phyloP scores from a whole-genome alignment of 2,888 invertebrate species.

The Hirtodrosophila cameraria region DNA sequence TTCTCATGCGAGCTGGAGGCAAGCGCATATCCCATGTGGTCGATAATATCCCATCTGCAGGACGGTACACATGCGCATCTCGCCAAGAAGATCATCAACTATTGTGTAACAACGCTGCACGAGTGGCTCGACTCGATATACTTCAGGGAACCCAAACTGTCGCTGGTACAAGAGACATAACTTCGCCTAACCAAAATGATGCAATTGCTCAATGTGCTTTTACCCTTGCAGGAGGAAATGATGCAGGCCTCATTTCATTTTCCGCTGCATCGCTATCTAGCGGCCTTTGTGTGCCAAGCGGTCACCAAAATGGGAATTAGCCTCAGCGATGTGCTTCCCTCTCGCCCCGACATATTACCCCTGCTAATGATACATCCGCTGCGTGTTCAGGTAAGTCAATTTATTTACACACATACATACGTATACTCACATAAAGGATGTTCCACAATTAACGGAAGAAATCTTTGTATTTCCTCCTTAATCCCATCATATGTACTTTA shows the following conservation, averaged over 20 bases:
- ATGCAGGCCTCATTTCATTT: conserved; percentile 97
- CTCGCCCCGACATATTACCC: conserved; percentile 90
- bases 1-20: conserved; percentile 99
- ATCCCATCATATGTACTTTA: no score
- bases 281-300: conserved; percentile 93
- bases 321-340: conserved; percentile 91
- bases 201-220: not conserved
- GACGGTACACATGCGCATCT: conserved; percentile 89
- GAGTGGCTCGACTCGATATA: conserved; percentile 95
- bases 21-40: conserved; percentile 99
- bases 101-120: conserved; percentile 91
- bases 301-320: conserved; percentile 91
- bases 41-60: conserved; percentile 93
- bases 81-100: conserved; percentile 90
- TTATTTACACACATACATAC: not conserved
- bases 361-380: conserved; percentile 95
- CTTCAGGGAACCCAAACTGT: conserved; percentile 88
- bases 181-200: not conserved
- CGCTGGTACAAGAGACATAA: conserved; percentile 62
- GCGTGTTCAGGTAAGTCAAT: conserved; percentile 92
- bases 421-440: no score
- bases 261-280: conserved; percentile 97
- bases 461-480: no score
- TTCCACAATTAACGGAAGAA: no score
- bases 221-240: conserved; percentile 88